Evolutionary conservation across 2,797 vertebrate species (phyloP).

Genomic region (Acanthurus tractus): DNA sequence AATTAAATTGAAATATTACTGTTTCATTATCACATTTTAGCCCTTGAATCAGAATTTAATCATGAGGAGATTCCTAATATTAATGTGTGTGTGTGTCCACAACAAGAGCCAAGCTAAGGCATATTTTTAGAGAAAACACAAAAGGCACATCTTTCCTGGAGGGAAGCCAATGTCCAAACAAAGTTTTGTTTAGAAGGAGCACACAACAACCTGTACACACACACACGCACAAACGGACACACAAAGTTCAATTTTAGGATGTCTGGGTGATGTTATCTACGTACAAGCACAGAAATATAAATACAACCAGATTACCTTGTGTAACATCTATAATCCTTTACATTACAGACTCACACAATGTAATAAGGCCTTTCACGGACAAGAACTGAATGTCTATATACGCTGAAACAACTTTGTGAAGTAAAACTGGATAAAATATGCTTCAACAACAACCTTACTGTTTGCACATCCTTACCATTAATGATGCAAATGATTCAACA

Average conservation of each 20-base stretch:
- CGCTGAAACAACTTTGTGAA: neutral
- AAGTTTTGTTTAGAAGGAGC: constrained; percentile 55
- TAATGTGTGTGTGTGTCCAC: constrained; percentile 20
- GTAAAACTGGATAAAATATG: constrained; percentile 12
- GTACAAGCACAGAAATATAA: neutral
- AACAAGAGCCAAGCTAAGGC: constrained; percentile 32
- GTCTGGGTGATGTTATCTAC: neutral
- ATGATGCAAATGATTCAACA: neutral
- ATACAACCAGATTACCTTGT: neutral
- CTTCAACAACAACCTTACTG: neutral
- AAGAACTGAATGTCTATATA: neutral
- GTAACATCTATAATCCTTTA: neutral
- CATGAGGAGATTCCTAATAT: too few relatives aligned
- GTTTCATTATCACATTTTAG: too few relatives aligned
- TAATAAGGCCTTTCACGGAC: neutral
- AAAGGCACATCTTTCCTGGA: constrained; percentile 64
- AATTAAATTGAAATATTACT: too few relatives aligned
- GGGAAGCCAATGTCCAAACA: constrained; percentile 52
- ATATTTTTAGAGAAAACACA: constrained; percentile 80
- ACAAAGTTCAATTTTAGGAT: constrained; percentile 4
- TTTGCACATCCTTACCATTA: constrained; percentile 7
- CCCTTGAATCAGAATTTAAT: too few relatives aligned
- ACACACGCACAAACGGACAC: neutral
- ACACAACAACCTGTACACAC: constrained; percentile 26
- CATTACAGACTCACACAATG: neutral